Evolutionary conservation across 2,888 invertebrate species (phyloP).

Genomic region (Hyppa rectilinea): DNA sequence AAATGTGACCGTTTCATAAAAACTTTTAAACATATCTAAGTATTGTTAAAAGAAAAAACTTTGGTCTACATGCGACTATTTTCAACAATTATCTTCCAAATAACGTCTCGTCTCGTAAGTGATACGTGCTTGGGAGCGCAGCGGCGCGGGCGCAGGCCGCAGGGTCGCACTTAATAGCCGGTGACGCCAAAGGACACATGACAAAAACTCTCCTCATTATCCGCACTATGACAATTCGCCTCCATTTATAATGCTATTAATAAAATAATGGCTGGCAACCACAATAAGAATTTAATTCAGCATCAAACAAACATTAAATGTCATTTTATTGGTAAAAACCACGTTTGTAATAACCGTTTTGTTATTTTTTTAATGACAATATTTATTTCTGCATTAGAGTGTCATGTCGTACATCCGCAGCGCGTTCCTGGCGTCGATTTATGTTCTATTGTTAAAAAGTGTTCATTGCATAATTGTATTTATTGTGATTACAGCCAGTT

Average conservation of each 20-base stretch:
- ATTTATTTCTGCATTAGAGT: conserved; percentile 84
- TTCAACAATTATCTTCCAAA: conserved; percentile 61
- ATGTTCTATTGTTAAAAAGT: conserved; percentile 73
- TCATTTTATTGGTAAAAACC: conserved; percentile 84
- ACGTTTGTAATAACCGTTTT: conserved; percentile 74
- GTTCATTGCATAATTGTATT: conserved; percentile 69
- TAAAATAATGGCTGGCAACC: conserved; percentile 81
- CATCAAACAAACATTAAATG: conserved; percentile 86
- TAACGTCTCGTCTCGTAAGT: conserved; percentile 55
- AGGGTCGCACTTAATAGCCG: conserved; percentile 72
- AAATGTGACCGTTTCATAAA: conserved; percentile 51
- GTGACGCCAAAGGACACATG: conserved; percentile 80
- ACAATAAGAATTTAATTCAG: conserved; percentile 79
- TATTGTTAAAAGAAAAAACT: conserved; percentile 48
- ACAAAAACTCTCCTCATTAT: conserved; percentile 85
- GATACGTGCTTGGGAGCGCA: conserved; percentile 49
- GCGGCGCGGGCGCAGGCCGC: conserved; percentile 58
- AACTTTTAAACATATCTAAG: conserved; percentile 46
- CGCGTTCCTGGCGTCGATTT: conserved; percentile 70
- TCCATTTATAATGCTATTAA: conserved; percentile 89
- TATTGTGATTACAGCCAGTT: conserved; percentile 47
- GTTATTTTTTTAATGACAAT: conserved; percentile 73
- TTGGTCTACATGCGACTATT: conserved; percentile 59
- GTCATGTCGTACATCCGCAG: conserved; percentile 72
- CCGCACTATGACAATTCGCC: conserved; percentile 79